A percentile compares a stretch with the other conserved stretches of the same genome.
These are phyloP conservation scores for Brachionus angularis DNA, from an alignment of 1,140 invertebrate species.

Conservation along the genomic window DNA sequence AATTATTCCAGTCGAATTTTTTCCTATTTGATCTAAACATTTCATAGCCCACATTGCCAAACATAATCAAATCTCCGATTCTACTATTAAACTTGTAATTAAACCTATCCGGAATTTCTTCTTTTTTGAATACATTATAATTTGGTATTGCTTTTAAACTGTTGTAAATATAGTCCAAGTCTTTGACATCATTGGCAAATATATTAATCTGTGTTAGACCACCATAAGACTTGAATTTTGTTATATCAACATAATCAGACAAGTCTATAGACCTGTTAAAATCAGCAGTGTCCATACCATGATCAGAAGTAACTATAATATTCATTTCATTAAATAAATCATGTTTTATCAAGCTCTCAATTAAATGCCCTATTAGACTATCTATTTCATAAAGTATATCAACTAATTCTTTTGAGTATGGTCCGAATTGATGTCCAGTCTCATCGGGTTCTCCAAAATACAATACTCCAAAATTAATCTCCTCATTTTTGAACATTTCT, in stretches of 20 bases:
- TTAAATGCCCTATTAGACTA: slow-evolving; percentile 11
- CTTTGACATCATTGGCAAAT: slow-evolving; percentile 6
- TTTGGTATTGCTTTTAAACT: slow-evolving; percentile 23
- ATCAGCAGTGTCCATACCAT: slow-evolving; percentile 66
- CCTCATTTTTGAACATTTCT: slow-evolving; percentile 65
- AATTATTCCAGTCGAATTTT: not conserved
- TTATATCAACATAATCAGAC: slow-evolving; percentile 60
- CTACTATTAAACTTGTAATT: slow-evolving; percentile 1
- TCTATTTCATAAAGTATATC: slow-evolving; percentile 46
- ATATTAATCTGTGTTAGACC: slow-evolving; percentile 57
- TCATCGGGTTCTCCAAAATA: slow-evolving; percentile 72
- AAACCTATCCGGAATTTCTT: not conserved
- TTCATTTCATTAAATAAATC: slow-evolving; percentile 63
- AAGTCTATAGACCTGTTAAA: slow-evolving; percentile 63
- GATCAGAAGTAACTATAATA: slow-evolving; percentile 70
- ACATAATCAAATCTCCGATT: slow-evolving; percentile 25
- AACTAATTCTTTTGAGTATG: slow-evolving; percentile 51
- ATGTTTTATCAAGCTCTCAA: slow-evolving; percentile 47
- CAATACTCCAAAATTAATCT: slow-evolving; percentile 64
- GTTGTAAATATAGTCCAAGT: slow-evolving; percentile 37
- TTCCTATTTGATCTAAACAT: not conserved
- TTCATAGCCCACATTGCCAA: slow-evolving; percentile 19
- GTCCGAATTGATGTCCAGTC: slow-evolving; percentile 57
- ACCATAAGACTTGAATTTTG: slow-evolving; percentile 57
- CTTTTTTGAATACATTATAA: slow-evolving; percentile 31